These are phyloP conservation scores for Helicoverpa zea DNA, from an alignment of 1,140 invertebrate species.

Conservation along the genomic window DNA sequence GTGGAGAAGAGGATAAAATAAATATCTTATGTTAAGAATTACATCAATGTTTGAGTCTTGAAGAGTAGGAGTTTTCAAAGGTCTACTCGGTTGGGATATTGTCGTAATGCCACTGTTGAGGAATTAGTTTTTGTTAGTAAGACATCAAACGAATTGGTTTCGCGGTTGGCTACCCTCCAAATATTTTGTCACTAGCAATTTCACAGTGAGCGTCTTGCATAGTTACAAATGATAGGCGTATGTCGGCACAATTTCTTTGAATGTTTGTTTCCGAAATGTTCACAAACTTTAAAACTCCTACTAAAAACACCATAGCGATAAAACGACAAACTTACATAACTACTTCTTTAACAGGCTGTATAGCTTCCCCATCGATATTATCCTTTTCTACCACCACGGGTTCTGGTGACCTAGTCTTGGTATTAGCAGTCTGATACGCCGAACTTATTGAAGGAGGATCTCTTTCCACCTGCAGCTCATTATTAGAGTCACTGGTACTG, in stretches of 20 bases:
- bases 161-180: no score
- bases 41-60: no score
- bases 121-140: no score
- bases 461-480: slow-evolving; percentile 85
- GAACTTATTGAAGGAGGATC: slow-evolving; percentile 80
- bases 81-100: no score
- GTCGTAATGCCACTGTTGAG: no score
- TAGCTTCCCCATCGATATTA: slow-evolving; percentile 76
- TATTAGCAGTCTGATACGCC: slow-evolving; percentile 85
- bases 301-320: neutral
- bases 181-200: neutral
- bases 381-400: slow-evolving; percentile 76
- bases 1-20: neutral
- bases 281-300: no score
- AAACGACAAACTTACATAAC: slow-evolving; percentile 60
- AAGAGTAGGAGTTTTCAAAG: no score
- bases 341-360: slow-evolving; percentile 70
- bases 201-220: neutral
- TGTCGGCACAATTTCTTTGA: no score
- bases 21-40: no score
- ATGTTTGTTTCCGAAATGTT: no score
- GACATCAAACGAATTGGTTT: no score
- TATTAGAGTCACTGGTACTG: slow-evolving; percentile 89
- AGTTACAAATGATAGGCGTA: no score
- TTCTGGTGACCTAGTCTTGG: slow-evolving; percentile 77